Evolutionary conservation across 2,797 vertebrate genomes (phyloP), one percentile per base, ranked within the genome.

Genomic region (Harpagifer antarcticus): DNA sequence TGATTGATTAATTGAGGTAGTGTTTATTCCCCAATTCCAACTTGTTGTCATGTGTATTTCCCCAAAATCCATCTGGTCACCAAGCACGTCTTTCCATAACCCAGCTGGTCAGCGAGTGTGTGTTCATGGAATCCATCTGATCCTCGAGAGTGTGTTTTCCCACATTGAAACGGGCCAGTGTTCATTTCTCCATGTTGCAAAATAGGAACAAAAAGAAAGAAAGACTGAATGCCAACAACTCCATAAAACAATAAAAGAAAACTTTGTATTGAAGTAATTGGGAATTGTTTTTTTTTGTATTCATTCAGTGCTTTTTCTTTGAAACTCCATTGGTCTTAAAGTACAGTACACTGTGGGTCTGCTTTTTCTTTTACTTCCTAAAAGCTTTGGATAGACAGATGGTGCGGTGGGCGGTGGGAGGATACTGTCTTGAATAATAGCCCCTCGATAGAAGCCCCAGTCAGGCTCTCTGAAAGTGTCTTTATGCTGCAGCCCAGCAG

Each of bases 371-470:
- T 85, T 45, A 77, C 74, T 76, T 45, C 33, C 72, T 79, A 67
- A 89, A 90, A 91, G 89, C 81, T 88, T 86, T 85, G 82, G 82
- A 84, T 78, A 73, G 88, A 85, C 87, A 89, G 84, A 86, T 86
- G 84, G 86, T 88, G 79, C 60, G 67, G 83, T 86, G 79, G 86
- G 89, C 68, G 70, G 90, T 88, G 84, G 88, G 85, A 85, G 85
- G 89, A 86, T 78, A 86, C 84, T 80, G 83, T 80, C 85, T 89
- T 89, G 82, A 90, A 91, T 90, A 92, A 91, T 89, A 87, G 88
- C 79, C 82, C 86, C 84, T 82, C 83, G 63, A 85, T 87, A 82
- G 82, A 83, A 87, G 61, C 68, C 81, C 67, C 62, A 87, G 88
- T 90, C 89, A 82, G 79, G 76, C 65, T 74, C 84, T 89, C 89